A percentile compares a stretch with the other conserved stretches of the same genome.
Evolutionary conservation across 2,797 vertebrate genomes (phyloP).

Genomic region (Ctenosaura bakeri): DNA sequence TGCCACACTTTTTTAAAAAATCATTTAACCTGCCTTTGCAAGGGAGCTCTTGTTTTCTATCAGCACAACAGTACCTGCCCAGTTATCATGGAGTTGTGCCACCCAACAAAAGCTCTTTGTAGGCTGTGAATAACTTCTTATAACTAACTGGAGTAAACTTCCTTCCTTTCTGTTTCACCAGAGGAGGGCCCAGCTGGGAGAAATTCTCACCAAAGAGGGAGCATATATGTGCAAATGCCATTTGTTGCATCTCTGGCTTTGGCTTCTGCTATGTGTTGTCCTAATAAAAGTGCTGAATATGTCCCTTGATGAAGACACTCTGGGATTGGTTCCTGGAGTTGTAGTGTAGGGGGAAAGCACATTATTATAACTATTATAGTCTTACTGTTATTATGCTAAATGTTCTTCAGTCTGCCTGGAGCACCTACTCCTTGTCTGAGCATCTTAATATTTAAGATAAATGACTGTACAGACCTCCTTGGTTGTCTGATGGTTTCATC

Average conservation of each 20-base stretch:
- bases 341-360: conserved; percentile 24
- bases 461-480: conserved; percentile 41
- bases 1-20: background rate
- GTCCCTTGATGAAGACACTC: conserved; percentile 33
- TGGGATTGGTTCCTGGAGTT: conserved; percentile 34
- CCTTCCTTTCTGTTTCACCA: background rate
- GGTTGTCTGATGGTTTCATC: conserved; percentile 40
- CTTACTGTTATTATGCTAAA: conserved; percentile 20
- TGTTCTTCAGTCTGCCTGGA: background rate
- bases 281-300: background rate
- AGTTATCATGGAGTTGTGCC: background rate
- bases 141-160: background rate
- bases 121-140: background rate
- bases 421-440: background rate
- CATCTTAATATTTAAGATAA: conserved; percentile 26
- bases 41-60: background rate
- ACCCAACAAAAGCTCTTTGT: background rate
- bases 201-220: background rate
- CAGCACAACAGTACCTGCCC: background rate
- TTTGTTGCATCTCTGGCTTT: conserved; percentile 49
- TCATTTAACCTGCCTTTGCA: background rate
- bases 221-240: background rate
- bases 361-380: conserved; percentile 19
- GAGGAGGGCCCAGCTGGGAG: background rate
- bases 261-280: conserved; percentile 58